A percentile compares a stretch with the other conserved stretches of the same genome.
Evolutionary conservation across 1,140 invertebrate genomes (phyloP).

Genomic region (Magallana gigas): DNA sequence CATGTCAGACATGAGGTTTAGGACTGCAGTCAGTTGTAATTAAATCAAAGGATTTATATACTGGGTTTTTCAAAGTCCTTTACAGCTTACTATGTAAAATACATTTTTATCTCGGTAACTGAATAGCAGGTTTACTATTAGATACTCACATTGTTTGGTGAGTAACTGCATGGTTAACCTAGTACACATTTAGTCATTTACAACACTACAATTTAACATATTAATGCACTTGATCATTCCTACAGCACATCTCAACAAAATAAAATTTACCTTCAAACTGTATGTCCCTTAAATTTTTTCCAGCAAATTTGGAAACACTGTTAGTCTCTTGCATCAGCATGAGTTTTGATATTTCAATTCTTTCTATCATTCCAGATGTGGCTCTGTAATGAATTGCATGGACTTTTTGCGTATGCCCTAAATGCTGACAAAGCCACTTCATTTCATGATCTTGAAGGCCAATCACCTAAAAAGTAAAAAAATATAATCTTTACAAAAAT

Average conservation of each 20-base stretch:
- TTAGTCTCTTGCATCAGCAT: background rate
- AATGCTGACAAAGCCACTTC: background rate
- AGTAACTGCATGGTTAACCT: background rate
- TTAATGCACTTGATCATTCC: background rate
- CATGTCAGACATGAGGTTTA: no score
- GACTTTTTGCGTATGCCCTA: background rate
- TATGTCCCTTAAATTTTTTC: conserved; percentile 10
- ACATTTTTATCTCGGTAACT: background rate
- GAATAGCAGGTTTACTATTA: conserved; percentile 1
- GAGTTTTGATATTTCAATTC: conserved; percentile 10
- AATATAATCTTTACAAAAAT: background rate
- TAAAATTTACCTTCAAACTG: conserved; percentile 10
- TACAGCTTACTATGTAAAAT: no score
- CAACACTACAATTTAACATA: background rate
- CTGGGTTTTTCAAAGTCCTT: no score
- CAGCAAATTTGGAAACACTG: background rate
- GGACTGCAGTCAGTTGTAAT: no score
- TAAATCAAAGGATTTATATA: no score
- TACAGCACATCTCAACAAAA: background rate
- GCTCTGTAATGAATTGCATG: no score
- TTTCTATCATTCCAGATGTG: conserved; percentile 5
- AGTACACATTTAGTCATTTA: background rate
- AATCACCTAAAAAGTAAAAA: conserved; percentile 11
- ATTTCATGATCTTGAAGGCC: background rate
- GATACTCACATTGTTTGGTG: background rate